Percentiles rank a stretch among this genome's conserved stretches.
Evolutionary conservation across 2,888 invertebrate species (phyloP).

Genomic region (Eumerus sabulonum): DNA sequence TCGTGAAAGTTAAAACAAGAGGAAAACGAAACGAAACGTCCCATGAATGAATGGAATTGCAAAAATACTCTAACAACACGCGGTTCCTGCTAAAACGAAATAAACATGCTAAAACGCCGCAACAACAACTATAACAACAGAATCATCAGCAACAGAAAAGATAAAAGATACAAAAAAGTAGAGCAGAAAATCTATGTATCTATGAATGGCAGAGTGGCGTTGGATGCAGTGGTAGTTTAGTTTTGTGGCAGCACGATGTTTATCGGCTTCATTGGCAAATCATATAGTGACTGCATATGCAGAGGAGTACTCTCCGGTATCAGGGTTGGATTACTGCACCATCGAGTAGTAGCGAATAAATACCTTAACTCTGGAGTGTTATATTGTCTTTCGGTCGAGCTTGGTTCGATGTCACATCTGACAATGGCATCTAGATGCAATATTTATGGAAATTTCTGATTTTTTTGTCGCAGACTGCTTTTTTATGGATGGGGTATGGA

Average conservation of each 20-base stretch:
- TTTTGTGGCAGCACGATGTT: constrained; percentile 60
- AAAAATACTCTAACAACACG: constrained; percentile 39
- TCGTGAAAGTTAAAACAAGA: constrained; percentile 23
- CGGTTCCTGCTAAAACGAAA: too few species aligned
- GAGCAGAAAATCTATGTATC: constrained; percentile 19
- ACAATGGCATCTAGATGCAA: constrained; percentile 67
- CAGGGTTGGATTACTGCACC: constrained; percentile 51
- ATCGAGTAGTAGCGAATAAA: constrained; percentile 6
- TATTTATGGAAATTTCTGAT: constrained; percentile 62
- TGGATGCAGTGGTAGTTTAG: constrained; percentile 43
- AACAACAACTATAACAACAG: constrained; percentile 51
- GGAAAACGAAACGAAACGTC: constrained; percentile 11
- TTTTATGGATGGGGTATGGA: too few species aligned
- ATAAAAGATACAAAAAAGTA: too few species aligned
- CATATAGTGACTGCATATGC: constrained; percentile 47
- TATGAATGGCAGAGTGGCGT: constrained; percentile 49
- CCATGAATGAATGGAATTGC: constrained; percentile 62
- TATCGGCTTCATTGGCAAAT: constrained; percentile 66
- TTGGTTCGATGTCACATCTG: constrained; percentile 64
- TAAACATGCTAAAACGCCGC: too few species aligned
- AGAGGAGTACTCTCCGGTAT: constrained; percentile 44
- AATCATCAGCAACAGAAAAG: too few species aligned
- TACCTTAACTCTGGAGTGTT: constrained; percentile 24
- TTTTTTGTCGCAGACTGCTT: constrained; percentile 25
- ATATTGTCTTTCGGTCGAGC: constrained; percentile 58